Percentiles rank a stretch among this genome's conserved stretches.
These are phyloP conservation scores for Cantharis rufa DNA, from an alignment of 2,888 invertebrate species.

Conservation along the genomic window DNA sequence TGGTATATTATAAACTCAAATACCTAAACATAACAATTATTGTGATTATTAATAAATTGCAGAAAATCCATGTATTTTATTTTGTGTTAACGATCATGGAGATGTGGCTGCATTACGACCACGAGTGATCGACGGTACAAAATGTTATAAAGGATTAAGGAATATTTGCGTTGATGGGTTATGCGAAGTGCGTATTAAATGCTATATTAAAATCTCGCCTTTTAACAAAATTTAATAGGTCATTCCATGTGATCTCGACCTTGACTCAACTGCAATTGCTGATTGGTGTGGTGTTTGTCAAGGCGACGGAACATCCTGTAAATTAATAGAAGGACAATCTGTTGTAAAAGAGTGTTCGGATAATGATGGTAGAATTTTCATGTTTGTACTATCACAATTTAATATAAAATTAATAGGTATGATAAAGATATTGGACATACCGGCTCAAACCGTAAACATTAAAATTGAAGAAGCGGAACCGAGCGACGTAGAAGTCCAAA, in stretches of 20 bases:
- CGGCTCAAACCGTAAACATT: slow-evolving; percentile 58
- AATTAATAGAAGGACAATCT: slow-evolving; percentile 43
- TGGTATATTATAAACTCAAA: slow-evolving; percentile 37
- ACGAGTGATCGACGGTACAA: slow-evolving; percentile 60
- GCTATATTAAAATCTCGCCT: background rate
- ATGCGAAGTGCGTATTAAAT: slow-evolving; percentile 52
- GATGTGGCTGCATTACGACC: slow-evolving; percentile 53
- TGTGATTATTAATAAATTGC: slow-evolving; percentile 17
- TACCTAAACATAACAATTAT: background rate
- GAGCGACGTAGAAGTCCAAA: slow-evolving; percentile 58
- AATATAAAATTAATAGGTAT: slow-evolving; percentile 10
- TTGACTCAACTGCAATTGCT: slow-evolving; percentile 60
- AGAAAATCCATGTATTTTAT: slow-evolving; percentile 51
- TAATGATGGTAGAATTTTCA: background rate
- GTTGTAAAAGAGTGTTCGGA: background rate
- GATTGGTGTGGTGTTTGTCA: slow-evolving; percentile 69
- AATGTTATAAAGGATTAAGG: slow-evolving; percentile 57
- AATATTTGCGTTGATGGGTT: slow-evolving; percentile 62
- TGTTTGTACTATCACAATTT: background rate
- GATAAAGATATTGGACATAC: slow-evolving; percentile 53
- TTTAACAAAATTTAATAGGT: slow-evolving; percentile 45
- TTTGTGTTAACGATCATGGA: slow-evolving; percentile 49
- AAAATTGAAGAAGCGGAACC: slow-evolving; percentile 59
- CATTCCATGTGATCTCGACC: slow-evolving; percentile 61
- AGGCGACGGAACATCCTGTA: slow-evolving; percentile 64